Percentiles rank a stretch among this genome's conserved stretches.
These are phyloP conservation scores for Diadegma fenestrale DNA, from an alignment of 2,888 invertebrate genomes.

Conservation along the genomic window DNA sequence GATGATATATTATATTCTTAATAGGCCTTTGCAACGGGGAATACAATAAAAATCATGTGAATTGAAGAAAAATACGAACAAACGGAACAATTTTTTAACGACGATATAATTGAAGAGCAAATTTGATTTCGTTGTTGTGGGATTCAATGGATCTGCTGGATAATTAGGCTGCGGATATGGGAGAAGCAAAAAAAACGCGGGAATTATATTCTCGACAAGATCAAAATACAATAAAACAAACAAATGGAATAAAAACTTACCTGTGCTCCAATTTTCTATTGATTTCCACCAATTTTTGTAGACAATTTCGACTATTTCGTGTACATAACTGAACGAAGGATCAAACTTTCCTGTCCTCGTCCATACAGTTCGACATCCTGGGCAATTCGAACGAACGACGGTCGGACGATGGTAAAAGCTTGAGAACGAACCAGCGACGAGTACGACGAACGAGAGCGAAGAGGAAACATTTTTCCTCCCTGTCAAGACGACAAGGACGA, in stretches of 20 bases:
- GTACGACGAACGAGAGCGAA: neutral
- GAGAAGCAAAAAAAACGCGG: neutral
- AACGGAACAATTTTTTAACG: conserved; percentile 31
- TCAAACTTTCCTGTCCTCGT: neutral
- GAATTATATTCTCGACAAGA: conserved; percentile 28
- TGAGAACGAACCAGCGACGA: neutral
- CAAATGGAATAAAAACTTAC: conserved; percentile 12
- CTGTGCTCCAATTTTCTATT: conserved; percentile 40
- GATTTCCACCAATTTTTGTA: conserved; percentile 56
- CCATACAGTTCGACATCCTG: neutral
- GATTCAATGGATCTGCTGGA: conserved; percentile 51
- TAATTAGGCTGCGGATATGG: neutral
- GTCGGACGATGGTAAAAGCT: neutral
- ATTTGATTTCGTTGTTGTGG: conserved; percentile 37
- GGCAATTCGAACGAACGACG: conserved; percentile 3
- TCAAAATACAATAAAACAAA: conserved; percentile 20
- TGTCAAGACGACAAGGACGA: neutral
- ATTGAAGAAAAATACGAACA: conserved; percentile 32
- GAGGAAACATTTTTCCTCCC: neutral
- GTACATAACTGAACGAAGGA: conserved; percentile 70
- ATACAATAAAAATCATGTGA: conserved; percentile 54
- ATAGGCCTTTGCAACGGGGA: conserved; percentile 71
- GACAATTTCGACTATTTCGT: conserved; percentile 74
- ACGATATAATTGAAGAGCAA: conserved; percentile 23
- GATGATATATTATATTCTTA: conserved; percentile 65